A percentile compares a stretch with the other conserved stretches of the same genome.
phyloP scores from a whole-genome alignment of 2,113 vertebrate genomes.

The Sebastes fasciatus region DNA sequence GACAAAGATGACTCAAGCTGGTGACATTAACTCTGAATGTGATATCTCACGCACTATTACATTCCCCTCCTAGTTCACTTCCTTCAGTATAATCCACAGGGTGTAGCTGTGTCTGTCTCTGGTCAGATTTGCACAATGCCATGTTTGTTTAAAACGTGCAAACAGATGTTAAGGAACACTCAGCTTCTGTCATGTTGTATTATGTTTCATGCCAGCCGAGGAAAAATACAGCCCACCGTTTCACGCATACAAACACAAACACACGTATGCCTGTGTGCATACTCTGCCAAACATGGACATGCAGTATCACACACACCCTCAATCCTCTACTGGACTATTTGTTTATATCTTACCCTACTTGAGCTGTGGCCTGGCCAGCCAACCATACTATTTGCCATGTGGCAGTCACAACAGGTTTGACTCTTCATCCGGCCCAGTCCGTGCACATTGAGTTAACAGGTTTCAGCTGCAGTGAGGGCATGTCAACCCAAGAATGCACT shows the following conservation, averaged over 20 bases:
- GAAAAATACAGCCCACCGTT: constrained; percentile 44
- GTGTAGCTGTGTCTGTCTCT: constrained; percentile 37
- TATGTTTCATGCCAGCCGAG: constrained; percentile 52
- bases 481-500: constrained; percentile 74
- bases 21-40: constrained; percentile 24
- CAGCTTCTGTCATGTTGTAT: constrained; percentile 56
- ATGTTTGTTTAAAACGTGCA: constrained; percentile 65
- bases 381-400: constrained; percentile 77
- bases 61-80: constrained; percentile 18
- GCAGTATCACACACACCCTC: constrained; percentile 48
- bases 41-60: constrained; percentile 8
- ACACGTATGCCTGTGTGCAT: constrained; percentile 25
- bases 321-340: constrained; percentile 50
- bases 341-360: constrained; percentile 59
- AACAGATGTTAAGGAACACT: constrained; percentile 56
- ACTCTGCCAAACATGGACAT: constrained; percentile 56
- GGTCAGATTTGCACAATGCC: constrained; percentile 42
- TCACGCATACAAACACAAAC: constrained; percentile 42
- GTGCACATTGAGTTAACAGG: constrained; percentile 79
- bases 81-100: constrained; percentile 28
- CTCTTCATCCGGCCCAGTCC: constrained; percentile 61
- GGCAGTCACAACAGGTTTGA: constrained; percentile 77
- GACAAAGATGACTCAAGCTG: constrained; percentile 39
- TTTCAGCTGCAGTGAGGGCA: constrained; percentile 77
- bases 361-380: constrained; percentile 63